Evolutionary conservation across 2,888 invertebrate species (phyloP).

Genomic region (Callimorpha dominula): DNA sequence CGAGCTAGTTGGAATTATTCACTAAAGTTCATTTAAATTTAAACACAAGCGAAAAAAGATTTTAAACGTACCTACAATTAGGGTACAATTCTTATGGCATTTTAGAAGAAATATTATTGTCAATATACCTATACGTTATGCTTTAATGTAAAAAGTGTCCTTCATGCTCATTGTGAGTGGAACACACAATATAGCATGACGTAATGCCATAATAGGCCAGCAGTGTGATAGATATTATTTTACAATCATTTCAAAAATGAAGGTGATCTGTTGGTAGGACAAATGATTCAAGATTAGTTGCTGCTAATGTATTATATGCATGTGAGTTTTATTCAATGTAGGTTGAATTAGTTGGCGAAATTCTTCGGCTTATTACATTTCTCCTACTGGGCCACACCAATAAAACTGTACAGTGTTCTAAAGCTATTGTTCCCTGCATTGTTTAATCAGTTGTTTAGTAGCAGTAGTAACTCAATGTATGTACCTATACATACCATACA

Average conservation of each 20-base stretch:
- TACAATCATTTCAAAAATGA: constrained; percentile 28
- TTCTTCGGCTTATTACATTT: background rate
- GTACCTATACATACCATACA: background rate
- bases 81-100: constrained; percentile 24
- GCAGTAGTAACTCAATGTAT: constrained; percentile 18
- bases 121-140: constrained; percentile 19
- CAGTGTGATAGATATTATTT: background rate
- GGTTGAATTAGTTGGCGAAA: background rate
- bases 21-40: constrained; percentile 18
- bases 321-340: background rate
- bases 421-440: constrained; percentile 17
- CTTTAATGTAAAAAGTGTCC: constrained; percentile 48
- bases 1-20: constrained; percentile 22
- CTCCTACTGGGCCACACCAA: background rate
- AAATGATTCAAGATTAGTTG: background rate
- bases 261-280: constrained; percentile 15
- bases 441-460: constrained; percentile 49
- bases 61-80: constrained; percentile 7
- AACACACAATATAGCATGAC: constrained; percentile 55
- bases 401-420: constrained; percentile 3
- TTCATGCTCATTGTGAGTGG: constrained; percentile 36
- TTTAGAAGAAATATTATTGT: background rate
- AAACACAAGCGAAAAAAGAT: constrained; percentile 18
- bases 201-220: constrained; percentile 43
- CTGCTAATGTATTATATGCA: background rate